phyloP scores from a whole-genome alignment of 1,140 invertebrate genomes.

The Drosophila cardini region DNA sequence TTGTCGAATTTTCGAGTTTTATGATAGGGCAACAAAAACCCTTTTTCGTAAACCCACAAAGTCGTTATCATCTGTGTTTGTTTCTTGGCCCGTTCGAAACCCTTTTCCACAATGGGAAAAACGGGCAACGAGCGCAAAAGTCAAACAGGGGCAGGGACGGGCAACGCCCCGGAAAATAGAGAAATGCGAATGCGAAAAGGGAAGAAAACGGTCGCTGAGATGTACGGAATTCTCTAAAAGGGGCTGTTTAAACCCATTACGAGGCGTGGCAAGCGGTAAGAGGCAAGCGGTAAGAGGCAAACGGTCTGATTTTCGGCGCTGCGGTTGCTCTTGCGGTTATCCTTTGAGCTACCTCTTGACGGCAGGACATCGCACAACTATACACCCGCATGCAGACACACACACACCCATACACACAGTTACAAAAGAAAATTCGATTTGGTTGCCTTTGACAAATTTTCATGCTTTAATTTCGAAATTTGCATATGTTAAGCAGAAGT shows the following conservation, averaged over 20 bases:
- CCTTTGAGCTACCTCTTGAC: constrained; percentile 40
- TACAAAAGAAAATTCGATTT: constrained; percentile 32
- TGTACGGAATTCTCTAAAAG: constrained; percentile 24
- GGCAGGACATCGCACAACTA: constrained; percentile 22
- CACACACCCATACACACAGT: neutral
- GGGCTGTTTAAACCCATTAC: constrained; percentile 82
- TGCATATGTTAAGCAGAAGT: constrained; percentile 56
- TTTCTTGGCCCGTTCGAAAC: constrained; percentile 39
- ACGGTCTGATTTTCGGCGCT: constrained; percentile 46
- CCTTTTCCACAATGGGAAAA: constrained; percentile 45
- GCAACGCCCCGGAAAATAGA: constrained; percentile 49
- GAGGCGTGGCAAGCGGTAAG: constrained; percentile 44
- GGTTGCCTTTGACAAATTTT: constrained; percentile 66
- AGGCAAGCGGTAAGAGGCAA: constrained; percentile 32
- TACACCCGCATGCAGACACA: neutral
- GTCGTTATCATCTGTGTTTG: constrained; percentile 69
- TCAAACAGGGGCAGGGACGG: constrained; percentile 37
- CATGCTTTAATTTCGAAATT: constrained; percentile 80
- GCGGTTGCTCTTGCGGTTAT: constrained; percentile 68
- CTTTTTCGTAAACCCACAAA: constrained; percentile 60
- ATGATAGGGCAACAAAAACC: constrained; percentile 41
- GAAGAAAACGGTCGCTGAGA: constrained; percentile 3
- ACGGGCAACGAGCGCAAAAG: constrained; percentile 35
- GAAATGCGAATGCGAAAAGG: neutral
- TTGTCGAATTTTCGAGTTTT: constrained; percentile 62